phyloP scores from a whole-genome alignment of 2,888 invertebrate species.

The Synergus umbraculus region DNA sequence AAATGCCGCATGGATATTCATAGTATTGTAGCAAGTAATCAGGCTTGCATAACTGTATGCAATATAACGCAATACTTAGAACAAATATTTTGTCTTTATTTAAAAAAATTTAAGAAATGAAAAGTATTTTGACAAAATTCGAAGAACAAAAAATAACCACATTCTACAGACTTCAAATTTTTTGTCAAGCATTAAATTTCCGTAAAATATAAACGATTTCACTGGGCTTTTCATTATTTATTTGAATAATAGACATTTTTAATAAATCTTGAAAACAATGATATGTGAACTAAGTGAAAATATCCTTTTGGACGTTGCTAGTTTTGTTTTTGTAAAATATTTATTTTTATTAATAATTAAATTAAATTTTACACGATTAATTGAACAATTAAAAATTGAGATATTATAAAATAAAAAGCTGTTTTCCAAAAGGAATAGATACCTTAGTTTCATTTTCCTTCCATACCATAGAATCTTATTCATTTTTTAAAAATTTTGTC shows the following conservation, averaged over 20 bases:
- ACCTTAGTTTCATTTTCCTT: background rate
- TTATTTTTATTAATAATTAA: too few species aligned
- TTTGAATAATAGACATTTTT: background rate
- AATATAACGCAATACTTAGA: background rate
- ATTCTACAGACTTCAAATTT: background rate
- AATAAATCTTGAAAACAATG: background rate
- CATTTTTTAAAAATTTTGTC: background rate
- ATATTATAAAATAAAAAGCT: background rate
- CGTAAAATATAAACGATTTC: background rate
- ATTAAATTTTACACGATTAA: too few species aligned
- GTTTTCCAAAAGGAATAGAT: background rate
- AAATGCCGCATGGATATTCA: background rate
- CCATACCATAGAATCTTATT: background rate
- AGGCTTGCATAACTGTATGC: background rate
- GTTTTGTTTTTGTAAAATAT: background rate
- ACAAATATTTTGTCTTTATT: background rate
- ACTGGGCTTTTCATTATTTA: background rate
- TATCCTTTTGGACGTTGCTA: background rate
- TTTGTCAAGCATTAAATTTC: background rate
- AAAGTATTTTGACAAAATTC: background rate
- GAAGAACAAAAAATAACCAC: background rate
- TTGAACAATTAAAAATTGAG: too few species aligned
- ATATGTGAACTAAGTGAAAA: background rate
- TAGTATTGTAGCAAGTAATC: background rate
- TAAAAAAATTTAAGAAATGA: background rate